Base-by-base conservation (phyloP, 1,140 invertebrate species). In the Drosophila kurseongensis region DNA sequence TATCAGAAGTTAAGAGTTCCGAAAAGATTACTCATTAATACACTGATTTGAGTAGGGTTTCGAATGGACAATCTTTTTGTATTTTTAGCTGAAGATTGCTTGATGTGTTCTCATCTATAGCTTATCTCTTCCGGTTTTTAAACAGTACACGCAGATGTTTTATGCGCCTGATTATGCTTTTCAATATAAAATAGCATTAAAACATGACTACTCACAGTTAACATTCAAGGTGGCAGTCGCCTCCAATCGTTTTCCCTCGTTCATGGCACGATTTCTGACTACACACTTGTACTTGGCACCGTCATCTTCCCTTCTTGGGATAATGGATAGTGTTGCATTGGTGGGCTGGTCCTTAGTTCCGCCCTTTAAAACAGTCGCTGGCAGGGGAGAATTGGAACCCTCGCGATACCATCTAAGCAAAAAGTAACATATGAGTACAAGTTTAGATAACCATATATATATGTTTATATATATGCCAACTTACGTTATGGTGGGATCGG, bases 211-310 rank as follows among this genome's bases (percentile, higher is more conserved):
- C 96, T 97, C 93, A 97, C 96, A 98, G 91, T 98, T 97, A 47
- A 98, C 97, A 86, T 95, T 96, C 35, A 98, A 93, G 0, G 95
- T 95, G 27, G 97, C 95, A 12, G 94, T 95, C 0, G 96, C 94
- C 66, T 97, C 96, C 41, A 98, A 91, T 68, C 97, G 96, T 23
- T 96, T 94, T 6, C 96, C 95, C 32, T 96, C 95, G 0, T 94
- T 94, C 94, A 98, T 96, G 35, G 97, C 98, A 16, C 97, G 93
- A 93, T 98, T 98, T 93, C 96, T 96, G 1, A 98, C 97, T 36
- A 96, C 95, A 91, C 97, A 98, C 38, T 95, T 94, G 92, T 96
- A 97, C 12, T 95, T 93, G 13, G 96, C 95, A 1, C 95, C 95
- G 91, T 98, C 97, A 90, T 98, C 97, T 48, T 97, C 96, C 62